Evolutionary conservation across 2,888 invertebrate species (phyloP), one percentile per base, ranked within the genome.

Genomic region (Nomada fucata): DNA sequence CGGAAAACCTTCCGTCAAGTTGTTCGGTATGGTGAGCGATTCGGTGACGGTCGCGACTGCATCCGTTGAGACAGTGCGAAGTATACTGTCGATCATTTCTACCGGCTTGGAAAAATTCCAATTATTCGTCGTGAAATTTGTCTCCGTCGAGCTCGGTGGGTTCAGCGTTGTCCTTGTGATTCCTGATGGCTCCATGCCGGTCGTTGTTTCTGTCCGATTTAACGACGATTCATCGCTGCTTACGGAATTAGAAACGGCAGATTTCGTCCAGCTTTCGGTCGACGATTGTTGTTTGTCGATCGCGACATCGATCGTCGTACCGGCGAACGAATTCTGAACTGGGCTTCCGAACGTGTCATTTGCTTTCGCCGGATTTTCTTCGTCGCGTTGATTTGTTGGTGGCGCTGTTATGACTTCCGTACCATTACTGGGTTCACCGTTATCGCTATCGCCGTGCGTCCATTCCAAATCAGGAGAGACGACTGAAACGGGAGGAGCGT

Each of bases 401-500:
- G n/a, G 7, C 47, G 50, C 13, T n/a, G 10, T n/a, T 5, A 50
- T 52, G 10, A 23, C 13, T 0, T 67, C 63, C 0, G 80, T 59
- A 47, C 1, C 15, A 4, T 65, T 59, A 0, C 57, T 52, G 7
- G 10, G 11, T 13, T 20, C 52, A 0, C 61, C 65, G 1, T 63
- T 29, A 10, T n/a, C 20, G 13, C 3, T 23, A 55, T 23, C 44
- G 2, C 10, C 3, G 0, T 10, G 0, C 0, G 20, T 29, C 29
- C 44, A 20, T n/a, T 47, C 50, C n/a, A 79, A 26, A 10, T 4
- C 79, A 11, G 79, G 75, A 20, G 85, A 76, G 0, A 88, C 81
- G 0, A 89, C 70, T 44, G 91, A 50, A 52, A 90, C 68, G 4
- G 90, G 82, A 1, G 91, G 90, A 36, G 84, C 76, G 15, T 61